Conservation (phyloP, 2,888 invertebrate species). For the Drosophila quinaria region DNA sequence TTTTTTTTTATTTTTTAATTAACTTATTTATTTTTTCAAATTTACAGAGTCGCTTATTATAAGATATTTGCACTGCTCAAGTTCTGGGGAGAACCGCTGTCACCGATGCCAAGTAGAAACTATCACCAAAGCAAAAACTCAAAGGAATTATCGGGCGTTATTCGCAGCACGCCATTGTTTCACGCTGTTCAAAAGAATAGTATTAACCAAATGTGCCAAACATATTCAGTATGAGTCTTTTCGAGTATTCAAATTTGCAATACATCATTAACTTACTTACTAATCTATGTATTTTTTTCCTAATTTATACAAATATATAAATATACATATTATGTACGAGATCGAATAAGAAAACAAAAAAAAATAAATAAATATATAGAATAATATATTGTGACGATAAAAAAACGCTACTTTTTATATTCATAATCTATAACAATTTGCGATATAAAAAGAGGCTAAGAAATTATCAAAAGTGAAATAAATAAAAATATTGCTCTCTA, state of each 20-base stretch:
- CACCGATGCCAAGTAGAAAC: slow-evolving; percentile 85
- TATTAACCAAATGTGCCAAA: slow-evolving; percentile 83
- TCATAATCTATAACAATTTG: too few species aligned
- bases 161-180: slow-evolving; percentile 84
- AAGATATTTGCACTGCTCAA: slow-evolving; percentile 84
- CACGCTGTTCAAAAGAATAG: slow-evolving; percentile 82
- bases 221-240: slow-evolving; percentile 82
- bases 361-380: slow-evolving; percentile 34
- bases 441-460: too few species aligned
- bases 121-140: slow-evolving; percentile 85
- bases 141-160: slow-evolving; percentile 81
- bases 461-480: too few species aligned
- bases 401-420: background rate
- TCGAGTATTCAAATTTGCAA: slow-evolving; percentile 60
- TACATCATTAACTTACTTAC: slow-evolving; percentile 63
- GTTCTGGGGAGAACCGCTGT: slow-evolving; percentile 85
- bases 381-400: slow-evolving; percentile 32
- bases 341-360: slow-evolving; percentile 38
- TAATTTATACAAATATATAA: slow-evolving; percentile 50
- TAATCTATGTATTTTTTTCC: slow-evolving; percentile 46
- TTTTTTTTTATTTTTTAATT: too few species aligned
- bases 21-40: too few species aligned
- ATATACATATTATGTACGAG: slow-evolving; percentile 21
- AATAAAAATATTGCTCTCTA: too few species aligned
- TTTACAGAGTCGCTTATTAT: slow-evolving; percentile 83